These are phyloP conservation scores for Epinephelus fuscoguttatus DNA, from an alignment of 2,113 vertebrate species.

Conservation along the genomic window DNA sequence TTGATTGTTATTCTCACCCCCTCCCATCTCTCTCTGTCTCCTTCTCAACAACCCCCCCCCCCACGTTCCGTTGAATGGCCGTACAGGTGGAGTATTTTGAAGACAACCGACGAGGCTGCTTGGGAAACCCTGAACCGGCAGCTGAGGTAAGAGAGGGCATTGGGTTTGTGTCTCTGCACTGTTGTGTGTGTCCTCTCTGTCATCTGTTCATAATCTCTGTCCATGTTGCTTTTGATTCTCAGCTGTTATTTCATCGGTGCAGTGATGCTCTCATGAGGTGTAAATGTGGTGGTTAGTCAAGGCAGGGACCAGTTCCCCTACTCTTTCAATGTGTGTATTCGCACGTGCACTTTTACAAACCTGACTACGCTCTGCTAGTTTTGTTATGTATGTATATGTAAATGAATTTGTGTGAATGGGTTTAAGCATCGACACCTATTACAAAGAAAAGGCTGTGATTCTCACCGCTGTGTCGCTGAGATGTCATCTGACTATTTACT, in stretches of 20 bases:
- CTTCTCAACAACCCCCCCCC: constrained; percentile 20
- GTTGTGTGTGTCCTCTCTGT: constrained; percentile 22
- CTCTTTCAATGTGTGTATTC: constrained; percentile 2
- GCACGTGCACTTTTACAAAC: neutral
- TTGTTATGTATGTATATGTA: neutral
- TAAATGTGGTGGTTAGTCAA: constrained; percentile 11
- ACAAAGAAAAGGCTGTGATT: neutral
- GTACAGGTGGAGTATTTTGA: constrained; percentile 83
- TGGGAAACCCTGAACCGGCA: constrained; percentile 72
- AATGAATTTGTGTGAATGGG: constrained; percentile 23
- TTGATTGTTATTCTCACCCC: constrained; percentile 70
- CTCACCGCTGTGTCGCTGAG: neutral
- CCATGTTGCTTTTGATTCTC: constrained; percentile 25
- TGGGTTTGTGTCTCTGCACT: constrained; percentile 31
- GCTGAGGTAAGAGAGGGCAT: constrained; percentile 80
- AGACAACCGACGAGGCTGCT: constrained; percentile 70
- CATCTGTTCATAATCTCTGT: constrained; percentile 4
- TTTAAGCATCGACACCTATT: neutral
- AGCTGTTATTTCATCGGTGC: constrained; percentile 33
- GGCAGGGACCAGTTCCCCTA: neutral
- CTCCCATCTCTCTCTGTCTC: constrained; percentile 8
- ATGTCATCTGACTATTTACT: constrained; percentile 5
- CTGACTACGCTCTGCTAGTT: neutral
- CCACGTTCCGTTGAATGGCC: constrained; percentile 52
- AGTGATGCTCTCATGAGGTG: neutral